Percentiles rank a stretch among this genome's conserved stretches.
Evolutionary conservation across 2,888 invertebrate genomes (phyloP).

Genomic region (Keiferia lycopersicella): DNA sequence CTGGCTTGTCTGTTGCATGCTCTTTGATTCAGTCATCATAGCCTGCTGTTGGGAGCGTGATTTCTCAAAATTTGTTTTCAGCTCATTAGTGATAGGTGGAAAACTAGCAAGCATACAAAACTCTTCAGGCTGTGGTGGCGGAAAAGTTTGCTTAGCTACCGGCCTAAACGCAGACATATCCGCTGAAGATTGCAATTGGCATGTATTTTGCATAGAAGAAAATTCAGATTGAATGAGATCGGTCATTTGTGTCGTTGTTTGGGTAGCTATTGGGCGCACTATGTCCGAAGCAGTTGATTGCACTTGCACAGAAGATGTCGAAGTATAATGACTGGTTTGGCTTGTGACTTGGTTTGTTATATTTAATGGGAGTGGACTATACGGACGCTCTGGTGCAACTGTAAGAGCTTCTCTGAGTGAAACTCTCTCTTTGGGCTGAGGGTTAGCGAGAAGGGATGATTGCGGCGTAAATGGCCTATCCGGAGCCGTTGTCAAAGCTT

Average conservation of each 20-base stretch:
- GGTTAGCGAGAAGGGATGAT: conserved; percentile 35
- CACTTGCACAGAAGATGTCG: conserved; percentile 49
- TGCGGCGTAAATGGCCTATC: conserved; percentile 83
- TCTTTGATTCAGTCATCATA: conserved; percentile 54
- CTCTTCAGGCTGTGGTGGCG: conserved; percentile 62
- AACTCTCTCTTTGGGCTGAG: conserved; percentile 73
- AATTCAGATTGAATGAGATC: conserved; percentile 57
- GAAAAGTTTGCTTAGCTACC: conserved; percentile 69
- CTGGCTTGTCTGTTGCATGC: conserved; percentile 37
- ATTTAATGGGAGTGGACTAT: conserved; percentile 78
- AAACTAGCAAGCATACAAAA: conserved; percentile 59
- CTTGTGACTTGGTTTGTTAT: conserved; percentile 60
- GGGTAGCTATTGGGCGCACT: conserved; percentile 61
- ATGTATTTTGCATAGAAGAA: conserved; percentile 63
- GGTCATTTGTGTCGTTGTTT: conserved; percentile 53
- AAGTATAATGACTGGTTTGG: conserved; percentile 53
- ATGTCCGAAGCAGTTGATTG: conserved; percentile 55
- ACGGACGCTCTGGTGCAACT: conserved; percentile 83
- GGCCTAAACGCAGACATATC: conserved; percentile 74
- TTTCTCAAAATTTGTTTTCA: conserved; percentile 60
- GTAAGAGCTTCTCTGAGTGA: conserved; percentile 82
- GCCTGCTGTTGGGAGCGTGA: conserved; percentile 52
- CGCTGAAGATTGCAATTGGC: conserved; percentile 64
- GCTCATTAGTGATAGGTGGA: conserved; percentile 64
- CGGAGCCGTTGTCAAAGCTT: conserved; percentile 86